phyloP scores from a whole-genome alignment of 2,888 invertebrate genomes.

The Watsonalla cultraria region DNA sequence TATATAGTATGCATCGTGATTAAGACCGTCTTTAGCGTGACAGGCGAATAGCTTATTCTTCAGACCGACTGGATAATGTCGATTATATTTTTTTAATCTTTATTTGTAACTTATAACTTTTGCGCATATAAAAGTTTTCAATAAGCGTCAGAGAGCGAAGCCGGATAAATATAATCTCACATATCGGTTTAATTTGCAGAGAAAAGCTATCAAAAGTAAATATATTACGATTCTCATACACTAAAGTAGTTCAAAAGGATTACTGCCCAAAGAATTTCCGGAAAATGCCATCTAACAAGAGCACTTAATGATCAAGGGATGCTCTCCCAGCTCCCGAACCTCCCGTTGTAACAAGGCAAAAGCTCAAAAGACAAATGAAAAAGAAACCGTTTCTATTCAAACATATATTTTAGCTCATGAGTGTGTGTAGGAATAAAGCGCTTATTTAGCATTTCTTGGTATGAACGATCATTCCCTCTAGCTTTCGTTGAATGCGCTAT shows the following conservation, averaged over 20 bases:
- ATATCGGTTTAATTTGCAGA: neutral
- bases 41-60: too few relatives aligned
- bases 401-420: constrained; percentile 21
- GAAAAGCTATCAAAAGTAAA: constrained; percentile 5
- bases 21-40: too few relatives aligned
- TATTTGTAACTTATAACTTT: too few relatives aligned
- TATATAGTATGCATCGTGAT: too few relatives aligned
- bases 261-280: constrained; percentile 28
- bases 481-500: too few relatives aligned
- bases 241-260: constrained; percentile 12
- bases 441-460: neutral
- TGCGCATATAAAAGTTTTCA: too few relatives aligned
- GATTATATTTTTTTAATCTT: too few relatives aligned
- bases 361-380: constrained; percentile 66
- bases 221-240: neutral
- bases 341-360: constrained; percentile 30
- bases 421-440: neutral
- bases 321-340: constrained; percentile 20
- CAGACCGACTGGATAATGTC: too few relatives aligned
- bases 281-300: constrained; percentile 55
- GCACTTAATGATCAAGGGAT: constrained; percentile 62
- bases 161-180: neutral
- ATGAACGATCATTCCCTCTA: neutral
- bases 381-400: constrained; percentile 53
- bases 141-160: neutral